Conservation (phyloP, 2,888 invertebrate species). For the Metalampra italica region DNA sequence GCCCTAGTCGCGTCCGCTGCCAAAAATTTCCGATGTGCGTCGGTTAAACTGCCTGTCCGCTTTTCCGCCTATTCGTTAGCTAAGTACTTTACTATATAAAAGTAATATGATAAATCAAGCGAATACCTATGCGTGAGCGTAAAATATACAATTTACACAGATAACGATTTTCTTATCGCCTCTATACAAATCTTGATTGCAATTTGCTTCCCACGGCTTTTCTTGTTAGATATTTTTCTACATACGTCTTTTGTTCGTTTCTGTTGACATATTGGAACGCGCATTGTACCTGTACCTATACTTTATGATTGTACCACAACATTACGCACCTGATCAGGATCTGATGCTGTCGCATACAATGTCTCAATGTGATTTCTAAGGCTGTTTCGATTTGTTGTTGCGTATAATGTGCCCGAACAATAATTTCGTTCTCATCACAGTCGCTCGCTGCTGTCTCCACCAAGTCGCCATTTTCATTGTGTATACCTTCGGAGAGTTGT, state of each 20-base stretch:
- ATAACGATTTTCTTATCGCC: too few relatives aligned
- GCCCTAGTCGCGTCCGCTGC: conserved; percentile 41
- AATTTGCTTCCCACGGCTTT: background rate
- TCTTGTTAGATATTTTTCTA: background rate
- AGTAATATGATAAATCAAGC: background rate
- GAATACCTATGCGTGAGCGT: too few relatives aligned
- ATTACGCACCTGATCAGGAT: conserved; percentile 47
- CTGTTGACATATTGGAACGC: too few relatives aligned
- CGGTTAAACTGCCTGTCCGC: too few relatives aligned
- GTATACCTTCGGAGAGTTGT: conserved; percentile 30
- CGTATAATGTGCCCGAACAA: conserved; percentile 37
- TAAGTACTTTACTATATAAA: too few relatives aligned
- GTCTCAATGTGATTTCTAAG: conserved; percentile 43
- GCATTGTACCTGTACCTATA: too few relatives aligned
- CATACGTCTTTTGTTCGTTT: too few relatives aligned
- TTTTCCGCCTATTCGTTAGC: background rate
- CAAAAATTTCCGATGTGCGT: conserved; percentile 47
- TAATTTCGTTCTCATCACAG: conserved; percentile 34
- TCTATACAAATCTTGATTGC: too few relatives aligned
- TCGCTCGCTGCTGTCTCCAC: conserved; percentile 11
- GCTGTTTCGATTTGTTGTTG: conserved; percentile 48
- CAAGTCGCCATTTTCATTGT: conserved; percentile 18
- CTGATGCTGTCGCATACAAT: conserved; percentile 65
- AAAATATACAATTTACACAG: too few relatives aligned
- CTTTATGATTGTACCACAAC: too few relatives aligned